Evolutionary conservation across 92 coral and sea anemone genomes (phyloP).

Genomic region (Palythoa caribaeorum): DNA sequence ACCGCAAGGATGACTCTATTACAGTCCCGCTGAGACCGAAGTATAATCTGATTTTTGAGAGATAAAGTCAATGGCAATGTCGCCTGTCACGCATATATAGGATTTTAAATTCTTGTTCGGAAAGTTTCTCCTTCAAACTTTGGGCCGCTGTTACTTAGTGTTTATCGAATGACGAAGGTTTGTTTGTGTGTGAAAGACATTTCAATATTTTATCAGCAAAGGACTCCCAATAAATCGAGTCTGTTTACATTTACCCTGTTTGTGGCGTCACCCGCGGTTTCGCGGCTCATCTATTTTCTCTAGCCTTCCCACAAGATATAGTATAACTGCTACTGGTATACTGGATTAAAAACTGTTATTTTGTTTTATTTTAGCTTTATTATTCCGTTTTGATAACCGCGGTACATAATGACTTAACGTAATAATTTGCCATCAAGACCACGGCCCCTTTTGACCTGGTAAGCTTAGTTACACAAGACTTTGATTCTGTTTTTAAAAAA

Average conservation of each 20-base stretch:
- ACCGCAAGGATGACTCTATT: constrained; percentile 31
- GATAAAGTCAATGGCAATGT: background rate
- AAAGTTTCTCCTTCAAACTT: background rate
- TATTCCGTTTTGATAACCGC: constrained; percentile 24
- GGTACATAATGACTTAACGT: background rate
- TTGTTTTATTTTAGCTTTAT: background rate
- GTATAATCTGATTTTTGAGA: constrained; percentile 12
- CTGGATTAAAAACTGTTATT: background rate
- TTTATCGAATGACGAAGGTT: background rate
- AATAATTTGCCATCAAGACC: background rate
- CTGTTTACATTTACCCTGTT: constrained; percentile 32
- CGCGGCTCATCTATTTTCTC: background rate
- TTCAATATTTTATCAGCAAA: constrained; percentile 19
- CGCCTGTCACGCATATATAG: constrained; percentile 19
- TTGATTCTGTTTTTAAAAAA: background rate
- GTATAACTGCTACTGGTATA: background rate
- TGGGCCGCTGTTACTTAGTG: background rate
- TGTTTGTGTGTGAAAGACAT: constrained; percentile 26
- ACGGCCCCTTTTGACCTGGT: background rate
- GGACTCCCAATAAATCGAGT: constrained; percentile 19
- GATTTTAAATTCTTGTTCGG: background rate
- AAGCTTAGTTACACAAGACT: background rate
- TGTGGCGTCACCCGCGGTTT: constrained; percentile 41
- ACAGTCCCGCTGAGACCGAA: constrained; percentile 35
- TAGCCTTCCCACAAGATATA: constrained; percentile 12